Evolutionary conservation across 1,140 invertebrate species (phyloP).

Genomic region (Drosophila melanica): DNA sequence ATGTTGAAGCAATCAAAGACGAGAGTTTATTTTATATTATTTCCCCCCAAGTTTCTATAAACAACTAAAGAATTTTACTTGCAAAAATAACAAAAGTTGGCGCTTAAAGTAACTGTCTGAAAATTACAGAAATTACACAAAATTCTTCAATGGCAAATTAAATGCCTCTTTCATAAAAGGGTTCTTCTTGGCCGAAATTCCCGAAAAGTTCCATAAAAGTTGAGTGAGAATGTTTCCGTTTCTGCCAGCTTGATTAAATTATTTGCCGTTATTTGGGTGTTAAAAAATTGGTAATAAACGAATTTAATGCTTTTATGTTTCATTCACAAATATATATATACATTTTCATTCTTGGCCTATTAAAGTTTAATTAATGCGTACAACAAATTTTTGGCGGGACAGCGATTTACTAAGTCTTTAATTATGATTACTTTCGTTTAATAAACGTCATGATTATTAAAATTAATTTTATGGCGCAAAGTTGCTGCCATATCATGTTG

Average conservation of each 20-base stretch:
- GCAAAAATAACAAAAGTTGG: no score
- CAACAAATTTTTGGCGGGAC: slow-evolving; percentile 15
- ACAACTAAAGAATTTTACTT: no score
- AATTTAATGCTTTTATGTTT: slow-evolving; percentile 20
- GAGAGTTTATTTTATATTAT: no score
- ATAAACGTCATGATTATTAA: slow-evolving; percentile 53
- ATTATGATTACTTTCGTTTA: slow-evolving; percentile 49
- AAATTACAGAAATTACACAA: not conserved
- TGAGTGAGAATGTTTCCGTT: not conserved
- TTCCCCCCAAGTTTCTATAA: no score
- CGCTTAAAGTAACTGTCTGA: no score
- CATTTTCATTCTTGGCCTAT: slow-evolving; percentile 7
- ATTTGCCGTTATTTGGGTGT: slow-evolving; percentile 3
- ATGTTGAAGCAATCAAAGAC: no score
- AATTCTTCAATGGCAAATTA: not conserved
- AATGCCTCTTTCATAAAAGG: not conserved
- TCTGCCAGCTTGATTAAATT: not conserved
- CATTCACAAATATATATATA: slow-evolving; percentile 10
- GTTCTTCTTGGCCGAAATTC: not conserved
- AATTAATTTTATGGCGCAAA: slow-evolving; percentile 52
- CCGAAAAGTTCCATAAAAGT: slow-evolving; percentile 3
- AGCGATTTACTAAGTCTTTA: slow-evolving; percentile 27
- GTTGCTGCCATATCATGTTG: slow-evolving; percentile 35
- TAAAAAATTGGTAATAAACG: slow-evolving; percentile 5
- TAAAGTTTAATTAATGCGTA: slow-evolving; percentile 37